Base-by-base conservation (phyloP, 1,140 invertebrate genomes). In the Scaptomyza pallida region DNA sequence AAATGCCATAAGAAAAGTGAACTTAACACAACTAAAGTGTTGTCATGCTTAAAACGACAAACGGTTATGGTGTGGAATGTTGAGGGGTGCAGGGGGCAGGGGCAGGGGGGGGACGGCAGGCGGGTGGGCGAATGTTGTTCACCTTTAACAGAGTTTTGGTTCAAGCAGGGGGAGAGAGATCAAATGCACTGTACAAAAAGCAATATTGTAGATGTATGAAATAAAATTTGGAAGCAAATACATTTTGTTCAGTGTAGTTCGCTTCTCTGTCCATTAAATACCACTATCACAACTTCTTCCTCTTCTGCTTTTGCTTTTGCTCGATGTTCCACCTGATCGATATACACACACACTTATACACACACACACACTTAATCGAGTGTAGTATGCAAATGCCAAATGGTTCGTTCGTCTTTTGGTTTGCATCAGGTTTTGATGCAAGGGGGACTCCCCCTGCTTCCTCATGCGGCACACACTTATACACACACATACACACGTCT, bases 361-460 rank as follows among this genome's bases (percentile, higher is more conserved):
- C 10, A 61, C 33, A 56, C 19, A 17, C 26, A 19, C n/a, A 63
- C 40, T 56, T 35, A 47, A 33, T 26, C 23, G 23, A 26, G 5
- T 70, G 56, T 71, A 50, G 74, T 71, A 86, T 86, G 81, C 81
- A 86, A 86, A 86, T 86, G 82, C 74, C 82, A 86, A 86, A 86
- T 69, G 77, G 55, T 56, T 72, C n/a, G 75, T 73, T 52, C 52
- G 54, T 72, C 70, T 75, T 81, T 67, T 70, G 26, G 55, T 75
- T 79, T 35, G 72, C 62, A 79, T 72, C 75, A 72, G 75, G 67
- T 83, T 83, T 72, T 73, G 5, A 26, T 4, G 5, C 23, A 26
- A 26, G 23, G 23, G 23, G 23, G 6, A 6, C 23, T 26, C 0
- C 21, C 21, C 23, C 23, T 26, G 4, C 47, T 13, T 26, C 6